These are phyloP conservation scores for Polypterus senegalus DNA, from an alignment of 2,113 vertebrate genomes.

Conservation along the genomic window DNA sequence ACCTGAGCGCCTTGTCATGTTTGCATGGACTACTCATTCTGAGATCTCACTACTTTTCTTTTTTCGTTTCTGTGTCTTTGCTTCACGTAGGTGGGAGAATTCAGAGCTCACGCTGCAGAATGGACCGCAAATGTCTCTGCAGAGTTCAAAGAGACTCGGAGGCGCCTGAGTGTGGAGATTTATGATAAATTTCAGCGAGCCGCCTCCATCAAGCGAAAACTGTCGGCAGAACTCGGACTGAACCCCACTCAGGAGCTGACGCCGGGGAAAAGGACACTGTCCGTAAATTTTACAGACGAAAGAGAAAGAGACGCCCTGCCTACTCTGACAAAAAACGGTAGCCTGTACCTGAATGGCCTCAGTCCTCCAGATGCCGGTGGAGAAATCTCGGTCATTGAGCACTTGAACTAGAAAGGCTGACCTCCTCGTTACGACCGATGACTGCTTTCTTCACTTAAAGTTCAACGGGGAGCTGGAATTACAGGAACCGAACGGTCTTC, in stretches of 20 bases:
- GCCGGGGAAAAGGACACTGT: constrained; percentile 80
- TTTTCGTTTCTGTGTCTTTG: constrained; percentile 2
- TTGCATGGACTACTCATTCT: background rate
- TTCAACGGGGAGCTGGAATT: background rate
- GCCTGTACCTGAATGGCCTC: constrained; percentile 92
- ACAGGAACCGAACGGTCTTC: constrained; percentile 27
- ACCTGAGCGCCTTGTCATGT: rapidly evolving
- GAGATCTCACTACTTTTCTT: background rate
- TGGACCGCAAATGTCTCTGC: constrained; percentile 96
- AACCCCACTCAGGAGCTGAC: constrained; percentile 81
- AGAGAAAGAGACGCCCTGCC: constrained; percentile 60
- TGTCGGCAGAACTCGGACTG: constrained; percentile 80
- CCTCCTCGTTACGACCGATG: background rate
- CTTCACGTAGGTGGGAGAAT: constrained; percentile 75
- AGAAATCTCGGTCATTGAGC: constrained; percentile 79
- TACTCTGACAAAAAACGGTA: constrained; percentile 70
- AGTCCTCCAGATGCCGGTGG: constrained; percentile 74
- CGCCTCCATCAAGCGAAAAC: constrained; percentile 90
- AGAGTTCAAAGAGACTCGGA: constrained; percentile 91
- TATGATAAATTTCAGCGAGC: constrained; percentile 94
- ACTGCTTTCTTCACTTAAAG: background rate
- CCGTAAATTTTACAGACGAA: constrained; percentile 68
- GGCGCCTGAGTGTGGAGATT: constrained; percentile 90
- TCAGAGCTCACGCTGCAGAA: constrained; percentile 87
- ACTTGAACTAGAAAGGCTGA: constrained; percentile 47